Evolutionary conservation across 2,113 vertebrate genomes (phyloP), one percentile per base, ranked within the genome.

Genomic region (Puntigrus tetrazona): DNA sequence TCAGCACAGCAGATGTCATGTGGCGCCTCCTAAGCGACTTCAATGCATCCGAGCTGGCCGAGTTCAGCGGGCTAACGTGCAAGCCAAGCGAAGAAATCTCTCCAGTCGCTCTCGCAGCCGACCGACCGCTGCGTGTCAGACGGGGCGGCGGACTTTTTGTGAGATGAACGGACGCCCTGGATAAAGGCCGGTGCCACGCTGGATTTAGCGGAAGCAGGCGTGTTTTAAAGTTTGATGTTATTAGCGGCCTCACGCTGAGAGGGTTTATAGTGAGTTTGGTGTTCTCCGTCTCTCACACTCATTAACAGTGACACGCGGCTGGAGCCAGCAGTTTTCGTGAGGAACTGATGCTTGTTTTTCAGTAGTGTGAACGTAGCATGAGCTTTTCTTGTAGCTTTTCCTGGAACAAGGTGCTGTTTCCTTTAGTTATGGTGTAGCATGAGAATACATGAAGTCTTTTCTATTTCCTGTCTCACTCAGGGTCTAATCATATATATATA

Each of bases 1-100:
- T 55, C 20, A 34, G 8, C 74, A 34, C 27, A 34, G 75, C 50
- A 57, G 75, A 78, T 78, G 75, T 55, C 29, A 50, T 36, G 75
- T 31, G 6, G 75, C 31, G 52, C 1, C 31, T 36, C 52, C 75
- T 78, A 38, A 57, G 34, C n/a, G 50, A 38, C 75, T 38, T 78
- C 20, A 38, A 25, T 59, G 75, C 50, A 59, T 78, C 52, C 16
- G 34, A 57, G 50, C 31, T n/a, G 31, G 75, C 50, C 0, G 41
- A 59, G 52, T 57, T 59, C 31, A 57, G 50, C 13, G 6, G 2
- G 29, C 3, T n/a, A 76, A 34, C 9, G 1, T 34, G 47, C 16
- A 52, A 55, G 47, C 47, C 47, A 36, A 78, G n/a, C 16, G 22
- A 78, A 57, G 31, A 57, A 55, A n/a, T 4, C 43, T 50, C 43